Percentiles rank a stretch among this genome's conserved stretches.
phyloP scores from a whole-genome alignment of 2,113 vertebrate genomes.

The Globicephala melas region DNA sequence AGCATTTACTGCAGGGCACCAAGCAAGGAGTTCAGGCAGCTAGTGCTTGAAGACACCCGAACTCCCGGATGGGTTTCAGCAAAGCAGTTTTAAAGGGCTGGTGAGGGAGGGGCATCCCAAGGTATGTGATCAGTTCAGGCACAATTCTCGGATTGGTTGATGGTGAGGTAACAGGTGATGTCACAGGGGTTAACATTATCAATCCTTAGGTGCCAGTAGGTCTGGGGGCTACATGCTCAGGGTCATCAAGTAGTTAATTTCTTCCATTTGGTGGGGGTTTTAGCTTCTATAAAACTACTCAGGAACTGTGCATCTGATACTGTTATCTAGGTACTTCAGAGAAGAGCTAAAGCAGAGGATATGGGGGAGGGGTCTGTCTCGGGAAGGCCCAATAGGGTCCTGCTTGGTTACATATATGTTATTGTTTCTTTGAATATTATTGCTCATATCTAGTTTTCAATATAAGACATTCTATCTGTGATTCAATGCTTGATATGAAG shows the following conservation, averaged over 20 bases:
- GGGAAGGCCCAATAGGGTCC: neutral
- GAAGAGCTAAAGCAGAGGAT: neutral
- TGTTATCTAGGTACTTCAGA: neutral
- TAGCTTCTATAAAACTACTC: neutral
- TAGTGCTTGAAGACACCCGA: neutral
- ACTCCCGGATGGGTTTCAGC: neutral
- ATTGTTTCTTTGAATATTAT: neutral
- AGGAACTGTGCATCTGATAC: neutral
- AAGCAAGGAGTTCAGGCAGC: neutral
- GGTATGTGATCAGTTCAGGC: neutral
- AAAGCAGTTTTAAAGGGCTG: neutral
- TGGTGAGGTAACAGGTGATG: neutral
- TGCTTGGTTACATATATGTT: neutral
- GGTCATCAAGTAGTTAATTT: neutral
- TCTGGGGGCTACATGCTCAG: neutral
- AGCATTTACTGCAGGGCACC: neutral
- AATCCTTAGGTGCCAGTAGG: neutral
- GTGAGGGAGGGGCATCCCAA: neutral
- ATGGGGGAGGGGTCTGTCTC: neutral
- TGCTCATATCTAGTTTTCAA: neutral
- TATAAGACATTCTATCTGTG: neutral
- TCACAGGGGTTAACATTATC: neutral
- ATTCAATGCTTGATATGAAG: neutral
- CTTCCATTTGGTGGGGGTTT: neutral
- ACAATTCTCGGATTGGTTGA: neutral